phyloP scores from a whole-genome alignment of 1,140 invertebrate species.

The Cyclargus thomasi region DNA sequence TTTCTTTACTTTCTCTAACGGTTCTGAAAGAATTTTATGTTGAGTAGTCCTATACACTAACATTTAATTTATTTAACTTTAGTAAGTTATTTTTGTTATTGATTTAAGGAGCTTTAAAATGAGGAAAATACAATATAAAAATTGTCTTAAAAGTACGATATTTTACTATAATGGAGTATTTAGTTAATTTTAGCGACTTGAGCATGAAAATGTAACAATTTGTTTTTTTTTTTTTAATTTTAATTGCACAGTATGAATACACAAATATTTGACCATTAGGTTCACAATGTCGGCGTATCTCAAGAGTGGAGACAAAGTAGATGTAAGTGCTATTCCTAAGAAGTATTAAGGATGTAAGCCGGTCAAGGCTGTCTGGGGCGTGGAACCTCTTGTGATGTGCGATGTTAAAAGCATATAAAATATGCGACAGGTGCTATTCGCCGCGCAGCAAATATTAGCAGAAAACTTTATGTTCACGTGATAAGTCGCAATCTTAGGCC shows the following conservation, averaged over 20 bases:
- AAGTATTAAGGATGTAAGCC: slow-evolving; percentile 2
- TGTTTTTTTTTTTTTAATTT: no score
- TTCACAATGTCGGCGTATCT: neutral
- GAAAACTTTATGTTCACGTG: neutral
- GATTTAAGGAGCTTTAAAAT: no score
- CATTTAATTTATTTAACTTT: no score
- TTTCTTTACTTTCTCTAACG: neutral
- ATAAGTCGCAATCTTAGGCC: neutral
- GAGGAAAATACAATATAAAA: no score
- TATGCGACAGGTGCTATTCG: neutral
- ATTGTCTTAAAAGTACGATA: no score
- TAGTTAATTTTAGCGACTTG: no score
- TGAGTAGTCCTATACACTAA: no score
- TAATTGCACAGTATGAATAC: no score
- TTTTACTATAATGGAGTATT: no score
- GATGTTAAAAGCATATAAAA: neutral
- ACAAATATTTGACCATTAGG: neutral
- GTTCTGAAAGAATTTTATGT: neutral
- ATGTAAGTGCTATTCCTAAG: slow-evolving; percentile 2
- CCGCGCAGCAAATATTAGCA: neutral
- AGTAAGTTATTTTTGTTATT: no score
- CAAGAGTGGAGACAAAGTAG: neutral
- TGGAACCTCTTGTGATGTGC: slow-evolving; percentile 9
- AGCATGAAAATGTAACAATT: no score
- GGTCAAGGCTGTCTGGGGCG: slow-evolving; percentile 1